Percentiles rank a stretch among this genome's conserved stretches.
Evolutionary conservation across 2,113 vertebrate genomes (phyloP).

Genomic region (Upupa epops): DNA sequence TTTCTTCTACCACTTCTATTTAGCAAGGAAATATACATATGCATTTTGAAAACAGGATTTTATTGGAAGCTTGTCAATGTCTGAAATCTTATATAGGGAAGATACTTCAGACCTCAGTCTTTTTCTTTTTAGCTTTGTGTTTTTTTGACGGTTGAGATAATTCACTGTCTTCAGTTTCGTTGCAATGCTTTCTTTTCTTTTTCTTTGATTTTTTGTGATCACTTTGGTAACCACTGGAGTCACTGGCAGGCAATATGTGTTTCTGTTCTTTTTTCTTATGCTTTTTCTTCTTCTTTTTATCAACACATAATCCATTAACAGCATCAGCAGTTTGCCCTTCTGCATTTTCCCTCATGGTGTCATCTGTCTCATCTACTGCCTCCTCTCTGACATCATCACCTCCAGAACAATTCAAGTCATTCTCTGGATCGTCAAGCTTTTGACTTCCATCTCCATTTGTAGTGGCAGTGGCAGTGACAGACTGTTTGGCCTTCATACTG

Average conservation of each 20-base stretch:
- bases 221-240: slow-evolving; percentile 84
- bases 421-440: slow-evolving; percentile 74
- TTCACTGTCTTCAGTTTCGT: slow-evolving; percentile 30
- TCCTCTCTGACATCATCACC: background rate
- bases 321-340: background rate
- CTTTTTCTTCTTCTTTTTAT: slow-evolving; percentile 69
- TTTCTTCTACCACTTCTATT: background rate
- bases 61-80: background rate
- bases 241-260: slow-evolving; percentile 71
- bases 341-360: background rate
- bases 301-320: slow-evolving; percentile 39
- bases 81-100: background rate
- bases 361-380: background rate
- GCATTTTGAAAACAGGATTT: background rate
- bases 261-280: slow-evolving; percentile 57
- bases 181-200: slow-evolving; percentile 74
- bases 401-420: slow-evolving; percentile 19
- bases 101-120: slow-evolving; percentile 12
- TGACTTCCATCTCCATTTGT: slow-evolving; percentile 8
- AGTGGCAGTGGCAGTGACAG: slow-evolving; percentile 9
- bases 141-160: slow-evolving; percentile 13
- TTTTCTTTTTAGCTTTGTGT: slow-evolving; percentile 80
- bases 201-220: slow-evolving; percentile 81
- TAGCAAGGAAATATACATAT: background rate
- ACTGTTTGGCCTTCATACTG: slow-evolving; percentile 62